Base-by-base conservation (phyloP, 2,113 vertebrate species). In the Petrocephalus microphthalmus region DNA sequence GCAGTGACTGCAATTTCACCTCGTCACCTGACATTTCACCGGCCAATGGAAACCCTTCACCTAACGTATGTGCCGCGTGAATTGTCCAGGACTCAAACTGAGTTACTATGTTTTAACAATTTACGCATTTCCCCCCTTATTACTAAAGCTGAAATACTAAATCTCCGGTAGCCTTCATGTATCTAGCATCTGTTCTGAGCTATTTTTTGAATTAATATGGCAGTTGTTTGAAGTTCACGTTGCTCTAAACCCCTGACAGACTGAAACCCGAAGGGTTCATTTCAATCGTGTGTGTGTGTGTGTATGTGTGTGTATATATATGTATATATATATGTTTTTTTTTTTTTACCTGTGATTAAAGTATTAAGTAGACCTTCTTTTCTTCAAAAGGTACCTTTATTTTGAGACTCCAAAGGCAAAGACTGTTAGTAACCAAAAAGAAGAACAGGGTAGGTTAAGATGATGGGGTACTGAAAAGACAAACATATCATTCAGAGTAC, bases 1-100 rank as follows among this genome's bases (percentile, higher is more conserved):
- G 1, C 57, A 42, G 85, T 88, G 51, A 87, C 81, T 53, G 74
- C 52, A 88, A 90, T 67, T 51, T 45, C 51, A 83, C 42, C 67
- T 33, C 67, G 37, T 37, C 67, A 74, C 33, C 71, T 19, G 60
- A 67, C n/a, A 67, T 29, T 67, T 29, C 60, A 10, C 11, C 25
- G 60, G 11, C 11, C n/a, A 8, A 64, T 29, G 60, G n/a, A 74
- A 37, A 37, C 67, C 29, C 67, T 74, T 37, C 67, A 74, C 15
- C n/a, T 17, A 74, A 25, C 11, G 17, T 74, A 54, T 17, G 6
- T 54, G 17, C 53, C 13, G 3, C 2, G 13, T 53, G 15, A 42
- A 7, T 13, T 42, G 15, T 42, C 33, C 71, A 42, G 71, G 15
- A 42, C 71, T 42, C 4, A 37, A 74, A 74, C 60, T 67, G 60